Evolutionary conservation across 2,797 vertebrate genomes (phyloP).

Genomic region (Stomatorhinus walkeri): DNA sequence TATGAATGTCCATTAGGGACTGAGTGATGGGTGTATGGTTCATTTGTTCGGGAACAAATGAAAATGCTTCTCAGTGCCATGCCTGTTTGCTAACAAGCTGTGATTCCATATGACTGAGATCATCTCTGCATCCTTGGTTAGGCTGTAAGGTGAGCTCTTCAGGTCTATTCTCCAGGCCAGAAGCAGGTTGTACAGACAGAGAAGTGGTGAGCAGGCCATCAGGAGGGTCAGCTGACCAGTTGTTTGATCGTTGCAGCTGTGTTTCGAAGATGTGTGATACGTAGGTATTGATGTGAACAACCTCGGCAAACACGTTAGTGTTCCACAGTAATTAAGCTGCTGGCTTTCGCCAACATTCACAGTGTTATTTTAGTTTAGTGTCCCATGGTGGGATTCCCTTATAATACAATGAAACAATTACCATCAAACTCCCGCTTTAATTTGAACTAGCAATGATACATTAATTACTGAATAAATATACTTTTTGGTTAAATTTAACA

Average conservation of each 20-base stretch:
- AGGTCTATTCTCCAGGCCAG: neutral
- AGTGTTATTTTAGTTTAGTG: conserved; percentile 1
- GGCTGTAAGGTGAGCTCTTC: neutral
- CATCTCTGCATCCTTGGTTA: neutral
- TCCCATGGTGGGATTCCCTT: neutral
- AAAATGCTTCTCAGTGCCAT: neutral
- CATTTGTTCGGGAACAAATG: neutral
- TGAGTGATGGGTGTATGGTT: neutral
- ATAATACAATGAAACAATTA: neutral
- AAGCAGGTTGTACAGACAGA: neutral
- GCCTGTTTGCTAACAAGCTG: neutral
- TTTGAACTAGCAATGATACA: neutral
- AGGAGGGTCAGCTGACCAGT: neutral
- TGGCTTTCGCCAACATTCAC: neutral
- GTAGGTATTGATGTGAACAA: conserved; percentile 32
- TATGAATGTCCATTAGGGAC: neutral
- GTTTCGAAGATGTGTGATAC: too few relatives aligned
- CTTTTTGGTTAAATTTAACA: neutral
- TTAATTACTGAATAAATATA: neutral
- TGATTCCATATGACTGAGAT: neutral
- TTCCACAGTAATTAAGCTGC: conserved; percentile 23
- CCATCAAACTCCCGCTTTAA: neutral
- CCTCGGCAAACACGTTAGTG: conserved; percentile 29
- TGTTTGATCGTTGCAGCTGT: too few relatives aligned
- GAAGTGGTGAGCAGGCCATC: neutral